Conservation (phyloP, 1,140 invertebrate genomes). For the Drosophila bifasciata region DNA sequence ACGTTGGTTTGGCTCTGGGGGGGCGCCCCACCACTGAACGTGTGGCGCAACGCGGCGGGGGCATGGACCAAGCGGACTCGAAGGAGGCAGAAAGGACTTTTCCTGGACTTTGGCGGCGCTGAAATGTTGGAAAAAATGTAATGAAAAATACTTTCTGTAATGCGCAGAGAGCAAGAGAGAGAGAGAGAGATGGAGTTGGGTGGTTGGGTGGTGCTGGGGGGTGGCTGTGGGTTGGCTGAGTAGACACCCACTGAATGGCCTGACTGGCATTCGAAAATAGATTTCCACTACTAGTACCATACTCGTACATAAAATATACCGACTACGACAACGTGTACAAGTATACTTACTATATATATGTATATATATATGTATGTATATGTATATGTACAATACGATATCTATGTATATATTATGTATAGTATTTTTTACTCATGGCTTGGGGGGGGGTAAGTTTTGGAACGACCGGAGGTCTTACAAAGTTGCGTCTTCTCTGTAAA, state of each 20-base stretch:
- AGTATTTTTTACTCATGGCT: constrained; percentile 32
- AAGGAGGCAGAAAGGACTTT: not conserved
- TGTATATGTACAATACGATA: constrained; percentile 21
- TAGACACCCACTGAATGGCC: constrained; percentile 7
- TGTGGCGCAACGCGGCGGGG: too few species aligned
- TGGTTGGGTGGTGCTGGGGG: not conserved
- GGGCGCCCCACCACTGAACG: not conserved
- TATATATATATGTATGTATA: constrained; percentile 34
- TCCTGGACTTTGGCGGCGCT: not conserved
- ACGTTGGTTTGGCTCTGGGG: constrained; percentile 54
- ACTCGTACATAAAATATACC: too few species aligned
- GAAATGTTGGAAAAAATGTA: constrained; percentile 56
- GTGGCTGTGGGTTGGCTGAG: not conserved
- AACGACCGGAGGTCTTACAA: constrained; percentile 35
- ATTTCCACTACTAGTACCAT: constrained; percentile 68
- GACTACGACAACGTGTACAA: not conserved
- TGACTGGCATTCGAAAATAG: constrained; percentile 78
- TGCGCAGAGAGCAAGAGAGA: constrained; percentile 14
- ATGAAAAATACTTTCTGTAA: constrained; percentile 76
- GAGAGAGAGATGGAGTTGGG: not conserved
- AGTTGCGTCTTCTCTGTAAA: constrained; percentile 62
- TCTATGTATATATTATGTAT: constrained; percentile 37
- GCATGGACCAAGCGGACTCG: constrained; percentile 1
- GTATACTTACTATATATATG: constrained; percentile 2
- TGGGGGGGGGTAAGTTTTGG: constrained; percentile 21